A percentile compares a stretch with the other conserved stretches of the same genome.
Conservation (phyloP, 2,113 vertebrate genomes). For the Capreolus pygargus region DNA sequence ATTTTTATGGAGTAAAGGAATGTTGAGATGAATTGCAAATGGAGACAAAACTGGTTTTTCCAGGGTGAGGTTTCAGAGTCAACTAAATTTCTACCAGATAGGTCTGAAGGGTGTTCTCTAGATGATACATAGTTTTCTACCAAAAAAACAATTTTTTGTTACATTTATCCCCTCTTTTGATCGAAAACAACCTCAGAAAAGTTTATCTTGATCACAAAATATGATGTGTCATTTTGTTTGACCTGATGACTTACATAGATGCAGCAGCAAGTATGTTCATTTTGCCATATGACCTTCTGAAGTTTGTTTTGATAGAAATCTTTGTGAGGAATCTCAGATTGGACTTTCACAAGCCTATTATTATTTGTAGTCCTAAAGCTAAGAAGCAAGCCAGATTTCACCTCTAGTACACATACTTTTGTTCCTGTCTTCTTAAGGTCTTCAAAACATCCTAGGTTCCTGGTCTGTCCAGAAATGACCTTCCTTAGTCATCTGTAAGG, state of each 20-base stretch:
- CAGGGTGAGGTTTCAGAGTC: background rate
- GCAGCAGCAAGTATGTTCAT: background rate
- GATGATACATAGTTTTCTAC: background rate
- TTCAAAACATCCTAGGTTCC: background rate
- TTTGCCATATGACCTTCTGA: background rate
- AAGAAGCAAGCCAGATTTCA: background rate
- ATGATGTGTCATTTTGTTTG: background rate
- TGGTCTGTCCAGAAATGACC: background rate
- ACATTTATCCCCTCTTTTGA: background rate
- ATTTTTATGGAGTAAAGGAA: background rate
- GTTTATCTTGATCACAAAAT: background rate
- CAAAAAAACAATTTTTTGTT: background rate
- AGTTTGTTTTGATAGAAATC: background rate
- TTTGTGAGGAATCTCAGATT: background rate
- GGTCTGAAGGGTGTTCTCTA: background rate
- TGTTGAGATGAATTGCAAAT: conserved; percentile 1
- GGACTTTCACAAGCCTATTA: background rate
- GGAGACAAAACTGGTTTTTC: background rate
- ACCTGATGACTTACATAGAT: background rate
- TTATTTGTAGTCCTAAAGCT: background rate
- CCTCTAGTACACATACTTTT: background rate
- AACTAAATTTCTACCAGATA: background rate
- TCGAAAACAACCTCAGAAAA: background rate
- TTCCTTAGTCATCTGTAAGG: background rate
- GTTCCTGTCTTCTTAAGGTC: background rate